A percentile compares a stretch with the other conserved stretches of the same genome.
Evolutionary conservation across 2,888 invertebrate genomes (phyloP).

Genomic region (Ormyrus pomaceus): DNA sequence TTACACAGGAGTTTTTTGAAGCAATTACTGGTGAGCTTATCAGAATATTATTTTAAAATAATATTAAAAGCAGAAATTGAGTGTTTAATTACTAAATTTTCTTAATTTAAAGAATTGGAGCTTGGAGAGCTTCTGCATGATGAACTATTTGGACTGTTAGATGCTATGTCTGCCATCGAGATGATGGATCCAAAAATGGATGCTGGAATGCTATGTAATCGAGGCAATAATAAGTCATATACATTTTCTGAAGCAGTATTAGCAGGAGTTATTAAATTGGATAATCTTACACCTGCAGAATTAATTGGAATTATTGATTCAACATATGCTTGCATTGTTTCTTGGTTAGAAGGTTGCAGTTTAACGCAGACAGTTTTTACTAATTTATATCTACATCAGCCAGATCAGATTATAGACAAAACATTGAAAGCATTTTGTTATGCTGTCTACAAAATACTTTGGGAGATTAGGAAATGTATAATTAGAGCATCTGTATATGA

Average conservation of each 20-base stretch:
- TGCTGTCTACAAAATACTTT: conserved; percentile 91
- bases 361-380: conserved; percentile 98
- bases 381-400: conserved; percentile 95
- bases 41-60: not conserved
- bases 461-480: conserved; percentile 92
- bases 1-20: conserved; percentile 81
- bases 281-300: conserved; percentile 86
- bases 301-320: conserved; percentile 96
- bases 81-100: not conserved
- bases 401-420: conserved; percentile 88
- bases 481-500: conserved; percentile 92
- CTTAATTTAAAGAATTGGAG: conserved; percentile 80
- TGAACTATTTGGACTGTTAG: conserved; percentile 93
- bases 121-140: conserved; percentile 95
- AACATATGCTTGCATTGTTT: conserved; percentile 94
- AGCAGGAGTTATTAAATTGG: conserved; percentile 87
- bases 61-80: not conserved
- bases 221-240: conserved; percentile 88
- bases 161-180: conserved; percentile 99
- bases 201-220: conserved; percentile 97
- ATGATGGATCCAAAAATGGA: conserved; percentile 99
- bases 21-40: conserved; percentile 79
- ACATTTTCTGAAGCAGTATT: conserved; percentile 92
- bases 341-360: conserved; percentile 98
- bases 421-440: conserved; percentile 91